Evolutionary conservation across 2,797 vertebrate genomes (phyloP).

Genomic region (Parambassis ranga): DNA sequence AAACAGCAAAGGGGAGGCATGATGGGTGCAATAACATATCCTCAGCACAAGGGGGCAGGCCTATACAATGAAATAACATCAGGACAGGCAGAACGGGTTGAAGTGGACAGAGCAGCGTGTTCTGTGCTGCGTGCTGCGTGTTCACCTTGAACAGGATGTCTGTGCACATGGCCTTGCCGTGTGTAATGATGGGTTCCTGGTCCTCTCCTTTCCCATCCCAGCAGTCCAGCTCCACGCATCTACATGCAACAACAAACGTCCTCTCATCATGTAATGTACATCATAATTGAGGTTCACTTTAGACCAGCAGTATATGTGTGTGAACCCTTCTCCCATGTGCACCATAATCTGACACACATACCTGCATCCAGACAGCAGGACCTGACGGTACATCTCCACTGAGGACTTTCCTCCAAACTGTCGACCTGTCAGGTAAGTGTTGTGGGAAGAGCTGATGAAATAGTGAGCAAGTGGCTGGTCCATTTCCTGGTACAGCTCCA

Average conservation of each 20-base stretch:
- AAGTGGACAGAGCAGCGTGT: background rate
- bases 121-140: background rate
- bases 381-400: conserved; percentile 98
- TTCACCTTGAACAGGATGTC: conserved; percentile 98
- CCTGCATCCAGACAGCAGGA: conserved; percentile 97
- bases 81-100: background rate
- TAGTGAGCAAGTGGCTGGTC: conserved; percentile 96
- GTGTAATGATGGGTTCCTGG: conserved; percentile 98
- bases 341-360: conserved; percentile 39
- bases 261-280: background rate
- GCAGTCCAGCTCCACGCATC: conserved; percentile 97
- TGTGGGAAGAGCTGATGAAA: conserved; percentile 98
- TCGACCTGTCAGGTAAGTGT: conserved; percentile 95
- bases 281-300: background rate
- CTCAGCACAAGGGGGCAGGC: conserved; percentile 51
- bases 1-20: background rate
- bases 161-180: conserved; percentile 99
- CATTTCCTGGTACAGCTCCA: conserved; percentile 98
- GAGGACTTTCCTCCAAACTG: conserved; percentile 98
- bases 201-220: conserved; percentile 99
- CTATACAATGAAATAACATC: background rate
- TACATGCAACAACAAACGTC: conserved; percentile 43
- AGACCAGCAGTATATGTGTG: background rate
- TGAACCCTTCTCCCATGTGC: background rate
- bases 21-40: background rate